Conservation (phyloP, 2,888 invertebrate species). For the Gari tellinella region DNA sequence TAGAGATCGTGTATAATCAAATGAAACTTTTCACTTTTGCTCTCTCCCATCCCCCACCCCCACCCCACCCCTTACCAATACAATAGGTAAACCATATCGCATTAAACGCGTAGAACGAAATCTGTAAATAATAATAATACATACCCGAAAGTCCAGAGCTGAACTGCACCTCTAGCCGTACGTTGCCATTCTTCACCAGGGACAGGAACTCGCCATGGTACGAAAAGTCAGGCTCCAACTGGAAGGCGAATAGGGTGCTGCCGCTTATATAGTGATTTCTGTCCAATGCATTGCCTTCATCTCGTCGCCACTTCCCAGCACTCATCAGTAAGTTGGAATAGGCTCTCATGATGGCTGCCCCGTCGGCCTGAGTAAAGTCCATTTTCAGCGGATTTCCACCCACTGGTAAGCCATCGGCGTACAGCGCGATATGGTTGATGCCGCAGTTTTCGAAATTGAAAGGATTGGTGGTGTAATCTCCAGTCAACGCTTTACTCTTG, state of each 20-base stretch:
- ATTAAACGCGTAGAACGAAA: too few species aligned
- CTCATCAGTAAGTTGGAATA: slow-evolving; percentile 30
- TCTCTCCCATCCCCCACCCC: too few species aligned
- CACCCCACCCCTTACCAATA: too few species aligned
- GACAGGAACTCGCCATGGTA: slow-evolving; percentile 39
- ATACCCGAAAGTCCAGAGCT: slow-evolving; percentile 20
- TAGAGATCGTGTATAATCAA: too few species aligned
- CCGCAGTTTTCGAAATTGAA: slow-evolving; percentile 30
- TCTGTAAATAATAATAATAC: too few species aligned
- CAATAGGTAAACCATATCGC: too few species aligned
- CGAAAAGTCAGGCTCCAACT: slow-evolving; percentile 34
- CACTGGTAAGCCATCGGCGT: slow-evolving; percentile 27
- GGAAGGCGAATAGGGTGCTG: slow-evolving; percentile 25
- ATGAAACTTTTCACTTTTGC: too few species aligned
- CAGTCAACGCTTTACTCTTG: slow-evolving; percentile 15
- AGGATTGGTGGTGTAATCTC: slow-evolving; percentile 32
- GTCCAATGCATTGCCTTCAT: slow-evolving; percentile 27
- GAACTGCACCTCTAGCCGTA: slow-evolving; percentile 23
- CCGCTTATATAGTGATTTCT: slow-evolving; percentile 29
- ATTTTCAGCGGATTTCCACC: slow-evolving; percentile 30
- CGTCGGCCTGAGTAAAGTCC: slow-evolving; percentile 14
- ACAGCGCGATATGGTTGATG: slow-evolving; percentile 23
- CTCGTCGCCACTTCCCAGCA: slow-evolving; percentile 27
- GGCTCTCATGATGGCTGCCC: slow-evolving; percentile 24
- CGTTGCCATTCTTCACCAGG: slow-evolving; percentile 25